phyloP scores from a whole-genome alignment of 1,140 invertebrate species.

The Ceratina calcarata region DNA sequence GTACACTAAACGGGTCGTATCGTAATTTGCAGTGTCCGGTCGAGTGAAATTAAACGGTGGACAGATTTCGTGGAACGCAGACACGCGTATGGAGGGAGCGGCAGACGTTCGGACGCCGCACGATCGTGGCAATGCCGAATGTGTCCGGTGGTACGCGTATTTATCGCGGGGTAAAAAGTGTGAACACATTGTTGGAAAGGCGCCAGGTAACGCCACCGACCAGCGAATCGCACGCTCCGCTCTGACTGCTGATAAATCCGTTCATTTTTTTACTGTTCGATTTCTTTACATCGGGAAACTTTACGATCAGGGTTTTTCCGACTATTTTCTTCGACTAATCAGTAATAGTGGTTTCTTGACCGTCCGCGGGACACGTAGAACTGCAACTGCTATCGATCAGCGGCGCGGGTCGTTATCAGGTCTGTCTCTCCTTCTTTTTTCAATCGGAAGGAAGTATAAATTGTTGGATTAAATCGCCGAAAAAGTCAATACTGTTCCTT shows the following conservation, averaged over 20 bases:
- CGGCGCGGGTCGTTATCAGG: neutral
- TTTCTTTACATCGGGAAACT: neutral
- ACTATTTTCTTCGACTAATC: neutral
- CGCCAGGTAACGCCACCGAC: slow-evolving; percentile 45
- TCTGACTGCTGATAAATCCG: slow-evolving; percentile 9
- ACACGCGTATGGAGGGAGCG: neutral
- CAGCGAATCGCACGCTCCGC: neutral
- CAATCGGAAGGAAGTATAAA: neutral
- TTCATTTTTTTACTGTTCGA: neutral
- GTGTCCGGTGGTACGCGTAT: slow-evolving; percentile 19
- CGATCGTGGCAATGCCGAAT: neutral
- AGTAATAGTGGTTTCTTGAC: slow-evolving; percentile 13
- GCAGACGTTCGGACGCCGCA: neutral
- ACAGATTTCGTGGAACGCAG: neutral
- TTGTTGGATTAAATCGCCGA: neutral
- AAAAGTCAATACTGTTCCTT: neutral
- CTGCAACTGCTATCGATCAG: slow-evolving; percentile 12
- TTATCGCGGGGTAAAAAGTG: slow-evolving; percentile 46
- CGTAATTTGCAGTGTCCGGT: too few species aligned
- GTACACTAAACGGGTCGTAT: too few species aligned
- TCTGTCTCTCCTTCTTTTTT: neutral
- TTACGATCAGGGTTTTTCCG: neutral
- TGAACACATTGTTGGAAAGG: slow-evolving; percentile 52
- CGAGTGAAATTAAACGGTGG: neutral
- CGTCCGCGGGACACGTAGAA: slow-evolving; percentile 20